Percentiles rank a stretch among this genome's conserved stretches.
phyloP scores from a whole-genome alignment of 2,113 vertebrate genomes.

The Toxotes chatareus region DNA sequence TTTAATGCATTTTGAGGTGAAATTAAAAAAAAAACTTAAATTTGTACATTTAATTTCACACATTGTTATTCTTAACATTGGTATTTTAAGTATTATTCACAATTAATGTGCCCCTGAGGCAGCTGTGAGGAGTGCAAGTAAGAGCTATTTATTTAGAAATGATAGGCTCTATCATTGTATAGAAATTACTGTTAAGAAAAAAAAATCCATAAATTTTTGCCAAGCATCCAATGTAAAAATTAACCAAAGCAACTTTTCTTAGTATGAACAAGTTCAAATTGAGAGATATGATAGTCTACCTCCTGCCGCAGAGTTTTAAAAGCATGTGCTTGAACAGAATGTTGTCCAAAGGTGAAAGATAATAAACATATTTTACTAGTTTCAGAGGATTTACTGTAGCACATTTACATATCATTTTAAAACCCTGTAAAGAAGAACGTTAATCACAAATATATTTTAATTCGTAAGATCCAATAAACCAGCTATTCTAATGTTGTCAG shows the following conservation, averaged over 20 bases:
- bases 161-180: background rate
- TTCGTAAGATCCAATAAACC: constrained; percentile 36
- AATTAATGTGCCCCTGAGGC: background rate
- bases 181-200: background rate
- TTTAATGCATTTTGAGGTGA: constrained; percentile 53
- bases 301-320: constrained; percentile 27
- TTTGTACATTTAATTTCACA: constrained; percentile 35
- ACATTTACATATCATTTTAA: constrained; percentile 50
- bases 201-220: background rate
- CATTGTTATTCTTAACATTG: constrained; percentile 31
- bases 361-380: constrained; percentile 14
- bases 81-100: constrained; percentile 14
- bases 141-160: constrained; percentile 19
- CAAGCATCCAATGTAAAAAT: background rate
- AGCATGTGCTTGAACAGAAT: constrained; percentile 7
- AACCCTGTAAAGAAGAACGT: constrained; percentile 28
- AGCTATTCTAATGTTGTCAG: constrained; percentile 37
- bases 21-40: constrained; percentile 27
- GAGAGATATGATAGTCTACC: constrained; percentile 11
- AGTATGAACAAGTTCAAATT: constrained; percentile 3
- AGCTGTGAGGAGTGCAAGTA: constrained; percentile 33
- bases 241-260: background rate
- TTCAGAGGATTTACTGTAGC: constrained; percentile 24
- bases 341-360: constrained; percentile 2
- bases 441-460: background rate